Evolutionary conservation across 2,888 invertebrate genomes (phyloP).

Genomic region (Lycocerus yunnanus): DNA sequence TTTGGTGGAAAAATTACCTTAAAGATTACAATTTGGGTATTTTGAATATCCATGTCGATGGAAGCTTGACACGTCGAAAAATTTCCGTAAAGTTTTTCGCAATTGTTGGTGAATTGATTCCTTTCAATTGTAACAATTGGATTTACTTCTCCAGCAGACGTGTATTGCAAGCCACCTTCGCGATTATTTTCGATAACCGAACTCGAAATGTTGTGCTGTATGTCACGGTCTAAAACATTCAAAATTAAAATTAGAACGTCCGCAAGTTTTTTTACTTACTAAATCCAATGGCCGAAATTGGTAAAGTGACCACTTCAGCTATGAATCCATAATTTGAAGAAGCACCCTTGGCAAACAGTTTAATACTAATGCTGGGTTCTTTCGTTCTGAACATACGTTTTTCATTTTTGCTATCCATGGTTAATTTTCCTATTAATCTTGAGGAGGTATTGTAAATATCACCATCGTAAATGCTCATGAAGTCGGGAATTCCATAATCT

Average conservation of each 20-base stretch:
- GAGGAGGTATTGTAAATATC: conserved; percentile 88
- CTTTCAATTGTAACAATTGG: conserved; percentile 85
- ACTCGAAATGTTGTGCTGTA: conserved; percentile 87
- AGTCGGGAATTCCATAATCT: conserved; percentile 81
- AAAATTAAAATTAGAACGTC: conserved; percentile 3
- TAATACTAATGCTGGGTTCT: conserved; percentile 83
- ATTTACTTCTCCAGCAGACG: conserved; percentile 93
- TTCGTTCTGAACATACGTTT: conserved; percentile 76
- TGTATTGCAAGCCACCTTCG: conserved; percentile 86
- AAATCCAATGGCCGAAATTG: conserved; percentile 87
- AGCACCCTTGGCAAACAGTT: conserved; percentile 93
- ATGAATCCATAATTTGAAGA: conserved; percentile 94
- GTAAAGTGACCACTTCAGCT: conserved; percentile 94
- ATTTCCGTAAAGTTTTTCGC: conserved; percentile 90
- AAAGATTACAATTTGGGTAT: conserved; percentile 86
- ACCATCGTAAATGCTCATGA: conserved; percentile 87
- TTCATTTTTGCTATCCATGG: conserved; percentile 71
- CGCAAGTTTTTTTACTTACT: conserved; percentile 64
- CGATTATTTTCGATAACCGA: conserved; percentile 80
- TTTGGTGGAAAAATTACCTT: conserved; percentile 63
- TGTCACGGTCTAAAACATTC: conserved; percentile 77
- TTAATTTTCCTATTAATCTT: conserved; percentile 71
- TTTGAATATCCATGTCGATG: conserved; percentile 87
- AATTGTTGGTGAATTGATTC: conserved; percentile 86
- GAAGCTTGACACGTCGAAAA: conserved; percentile 89